Evolutionary conservation across 2,888 invertebrate species (phyloP), one percentile per base, ranked within the genome.

Genomic region (Himalopsyche kuldschensis): DNA sequence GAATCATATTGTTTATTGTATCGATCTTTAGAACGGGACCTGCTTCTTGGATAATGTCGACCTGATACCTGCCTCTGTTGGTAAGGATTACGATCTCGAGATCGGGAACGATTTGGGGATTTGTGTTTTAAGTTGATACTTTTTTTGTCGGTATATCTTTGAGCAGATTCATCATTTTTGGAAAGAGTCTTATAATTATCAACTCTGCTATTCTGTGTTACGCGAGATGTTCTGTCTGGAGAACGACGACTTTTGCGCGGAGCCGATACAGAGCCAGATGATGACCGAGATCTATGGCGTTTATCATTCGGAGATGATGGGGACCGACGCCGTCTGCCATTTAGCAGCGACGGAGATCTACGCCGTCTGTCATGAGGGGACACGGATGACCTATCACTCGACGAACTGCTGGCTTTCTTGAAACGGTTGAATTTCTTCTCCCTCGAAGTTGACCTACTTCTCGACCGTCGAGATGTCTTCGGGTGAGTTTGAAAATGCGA

Each of bases 281-380:
- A 84, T 15, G 75, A 48, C 15, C 79, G 79, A 27, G 78, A 75
- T 47, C 88, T 87, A 47, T 88, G 87, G 82, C 88, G 88, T 6
- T 88, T 88, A 20, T 87, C 87, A 55, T 87, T 88, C 76, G 88
- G 85, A 10, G 88, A 87, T 6, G 87, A 86, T 84, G 87, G 87
- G 84, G 87, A 48, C 75, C 76, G 76, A 79, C 75, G 81, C 46
- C 69, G 47, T 55, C 47, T 47, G 20, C 41, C 78, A 47, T 78
- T 48, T 27, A 86, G 86, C 24, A 84, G 3, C 20, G 69, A 69
- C 27, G 27, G 20, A 69, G 69, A 30, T 30, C 76, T 76, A 30
- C 69, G 69, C 3, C 69, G 24, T 69, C 24, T 27, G 11, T 27
- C 20, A 30, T 30, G 69, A 20, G 24, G 69, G 3, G 24, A 30